Evolutionary conservation across 2,113 vertebrate genomes (phyloP).

Genomic region (Salvelinus namaycush): DNA sequence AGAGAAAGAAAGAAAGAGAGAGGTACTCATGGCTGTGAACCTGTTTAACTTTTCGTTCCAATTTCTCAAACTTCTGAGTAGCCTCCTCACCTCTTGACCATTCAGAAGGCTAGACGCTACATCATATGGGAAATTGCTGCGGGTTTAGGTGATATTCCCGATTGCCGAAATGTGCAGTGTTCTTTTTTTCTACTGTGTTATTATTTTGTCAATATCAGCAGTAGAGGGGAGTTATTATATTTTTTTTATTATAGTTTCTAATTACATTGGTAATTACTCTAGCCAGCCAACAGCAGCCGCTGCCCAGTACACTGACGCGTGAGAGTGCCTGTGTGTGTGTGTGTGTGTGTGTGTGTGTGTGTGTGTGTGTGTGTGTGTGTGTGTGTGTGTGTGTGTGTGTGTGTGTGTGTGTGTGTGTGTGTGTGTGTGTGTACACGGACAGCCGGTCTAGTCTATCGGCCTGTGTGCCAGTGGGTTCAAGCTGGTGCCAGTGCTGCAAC

Average conservation of each 20-base stretch:
- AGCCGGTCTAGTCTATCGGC: neutral
- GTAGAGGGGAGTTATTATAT: constrained; percentile 44
- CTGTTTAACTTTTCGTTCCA: neutral
- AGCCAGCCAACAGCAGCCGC: constrained; percentile 34
- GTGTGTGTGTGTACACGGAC: neutral
- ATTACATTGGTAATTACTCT: constrained; percentile 60
- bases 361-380: constrained; percentile 1
- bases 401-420: constrained; percentile 1
- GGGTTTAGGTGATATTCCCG: constrained; percentile 62
- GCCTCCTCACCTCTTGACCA: constrained; percentile 60
- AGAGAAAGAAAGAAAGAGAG: no score
- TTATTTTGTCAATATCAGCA: constrained; percentile 43
- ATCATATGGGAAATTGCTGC: constrained; percentile 68
- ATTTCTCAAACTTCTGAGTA: constrained; percentile 4
- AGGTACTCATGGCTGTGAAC: neutral
- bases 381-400: no score
- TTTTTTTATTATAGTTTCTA: constrained; percentile 63
- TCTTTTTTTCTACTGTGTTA: constrained; percentile 22
- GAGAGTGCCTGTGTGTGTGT: neutral
- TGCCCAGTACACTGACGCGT: neutral
- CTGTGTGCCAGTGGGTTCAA: neutral
- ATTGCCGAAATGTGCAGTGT: constrained; percentile 36
- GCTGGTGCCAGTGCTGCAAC: neutral
- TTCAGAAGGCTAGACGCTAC: constrained; percentile 72
- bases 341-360: neutral